These are phyloP conservation scores for Schizopygopsis malacanthus DNA, from an alignment of 2,797 vertebrate species.

Conservation along the genomic window DNA sequence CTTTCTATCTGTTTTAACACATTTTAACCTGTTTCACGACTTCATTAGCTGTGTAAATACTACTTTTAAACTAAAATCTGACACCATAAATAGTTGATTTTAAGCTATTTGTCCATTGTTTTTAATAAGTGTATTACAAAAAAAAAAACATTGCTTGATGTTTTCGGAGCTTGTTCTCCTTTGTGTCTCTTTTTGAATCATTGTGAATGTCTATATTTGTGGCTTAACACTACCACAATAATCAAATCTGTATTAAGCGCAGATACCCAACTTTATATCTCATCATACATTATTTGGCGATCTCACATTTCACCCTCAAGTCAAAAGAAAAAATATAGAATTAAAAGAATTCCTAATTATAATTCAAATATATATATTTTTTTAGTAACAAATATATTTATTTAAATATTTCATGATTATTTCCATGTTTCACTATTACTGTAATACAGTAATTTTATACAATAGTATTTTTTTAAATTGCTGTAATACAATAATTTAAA, in stretches of 20 bases:
- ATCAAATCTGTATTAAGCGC: background rate
- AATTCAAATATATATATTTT: background rate
- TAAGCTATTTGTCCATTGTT: conserved; percentile 39
- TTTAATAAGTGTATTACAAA: conserved; percentile 34
- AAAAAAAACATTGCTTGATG: background rate
- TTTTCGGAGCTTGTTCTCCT: background rate
- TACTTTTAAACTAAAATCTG: conserved; percentile 25
- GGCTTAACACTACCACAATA: conserved; percentile 74
- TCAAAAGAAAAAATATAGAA: background rate
- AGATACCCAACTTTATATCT: conserved; percentile 21
- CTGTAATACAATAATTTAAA: background rate
- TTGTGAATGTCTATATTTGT: conserved; percentile 59
- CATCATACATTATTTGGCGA: background rate
- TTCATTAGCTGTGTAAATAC: conserved; percentile 4
- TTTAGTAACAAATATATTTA: too few species aligned
- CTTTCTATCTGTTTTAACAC: background rate
- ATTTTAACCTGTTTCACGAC: conserved; percentile 19
- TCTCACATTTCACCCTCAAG: conserved; percentile 18
- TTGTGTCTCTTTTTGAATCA: conserved; percentile 39
- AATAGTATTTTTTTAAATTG: background rate
- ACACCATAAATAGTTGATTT: conserved; percentile 29
- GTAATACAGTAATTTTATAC: background rate
- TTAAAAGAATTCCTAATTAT: background rate
- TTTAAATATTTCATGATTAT: background rate
- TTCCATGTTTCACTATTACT: background rate